Evolutionary conservation across 2,797 vertebrate species (phyloP).

Genomic region (Chaenodraco wilsoni): DNA sequence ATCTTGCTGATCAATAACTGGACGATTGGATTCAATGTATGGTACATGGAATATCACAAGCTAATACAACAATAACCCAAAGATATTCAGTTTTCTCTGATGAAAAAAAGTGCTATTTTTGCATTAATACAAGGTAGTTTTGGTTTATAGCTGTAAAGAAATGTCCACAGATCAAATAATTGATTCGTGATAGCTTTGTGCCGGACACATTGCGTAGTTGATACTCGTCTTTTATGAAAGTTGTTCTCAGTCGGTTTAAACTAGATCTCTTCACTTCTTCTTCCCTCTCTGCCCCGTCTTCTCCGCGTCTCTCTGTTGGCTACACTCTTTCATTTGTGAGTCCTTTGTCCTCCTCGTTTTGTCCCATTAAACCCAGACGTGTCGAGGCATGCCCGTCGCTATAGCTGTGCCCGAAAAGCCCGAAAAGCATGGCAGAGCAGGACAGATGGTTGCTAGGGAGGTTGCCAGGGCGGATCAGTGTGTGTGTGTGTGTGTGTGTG

Average conservation of each 20-base stretch:
- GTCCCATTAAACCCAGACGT: conserved; percentile 81
- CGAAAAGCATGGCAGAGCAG: conserved; percentile 75
- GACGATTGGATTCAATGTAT: no score
- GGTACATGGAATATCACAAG: no score
- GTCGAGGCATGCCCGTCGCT: conserved; percentile 80
- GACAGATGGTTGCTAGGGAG: conserved; percentile 85
- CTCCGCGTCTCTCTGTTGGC: conserved; percentile 44
- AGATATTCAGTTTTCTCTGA: no score
- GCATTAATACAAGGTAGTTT: no score
- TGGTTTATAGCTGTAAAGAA: no score
- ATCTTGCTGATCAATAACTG: no score
- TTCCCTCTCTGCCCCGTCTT: conserved; percentile 6
- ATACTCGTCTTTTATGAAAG: conserved; percentile 25
- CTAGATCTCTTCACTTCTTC: conserved; percentile 12
- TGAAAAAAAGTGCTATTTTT: no score
- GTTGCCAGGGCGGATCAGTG: conserved; percentile 82
- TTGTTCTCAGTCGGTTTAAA: no score
- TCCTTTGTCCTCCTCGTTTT: conserved; percentile 79
- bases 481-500: conserved; percentile 54
- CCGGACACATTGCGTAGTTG: background rate
- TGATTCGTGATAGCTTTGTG: no score
- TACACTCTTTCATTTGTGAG: conserved; percentile 60
- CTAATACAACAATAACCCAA: no score
- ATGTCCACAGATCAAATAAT: no score
- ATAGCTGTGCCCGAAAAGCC: conserved; percentile 67